Evolutionary conservation across 2,113 vertebrate genomes (phyloP), one percentile per base, ranked within the genome.

Genomic region (Saccopteryx leptura): DNA sequence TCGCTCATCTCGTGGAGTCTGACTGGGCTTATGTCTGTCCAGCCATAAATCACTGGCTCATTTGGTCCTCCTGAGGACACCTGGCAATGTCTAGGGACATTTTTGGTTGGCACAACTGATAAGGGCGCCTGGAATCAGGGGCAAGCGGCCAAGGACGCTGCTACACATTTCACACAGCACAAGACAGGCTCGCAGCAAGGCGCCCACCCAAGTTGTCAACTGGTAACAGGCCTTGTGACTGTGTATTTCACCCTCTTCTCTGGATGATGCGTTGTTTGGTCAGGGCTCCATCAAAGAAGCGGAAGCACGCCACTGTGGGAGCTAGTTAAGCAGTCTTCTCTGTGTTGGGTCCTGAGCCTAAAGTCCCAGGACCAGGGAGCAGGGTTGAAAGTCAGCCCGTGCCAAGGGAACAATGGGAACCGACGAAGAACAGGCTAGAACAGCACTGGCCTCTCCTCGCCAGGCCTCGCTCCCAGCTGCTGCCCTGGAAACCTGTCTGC

Each of bases 81-180:
- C 5, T 14, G 46, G 33, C 80, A 56, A 21, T 1, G 19, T 88
- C 75, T 71, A 65, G 48, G 63, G 58, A 52, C 65, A 18, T 4
- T 33, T 75, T 39, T 17, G 33, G n/a, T 18, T 24, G 17, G 52
- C 28, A 31, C 48, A 78, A 24, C 50, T 63, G 9, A 71, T n/a
- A 31, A 71, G n/a, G n/a, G 79, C 58, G 81, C 19, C 68, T 86
- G 87, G 90, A 89, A 19, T 31, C 68, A 66, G 54, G 31, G 68
- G 75, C 56, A 2, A 50, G 66, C 85, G 76, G 50, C 9, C 31
- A 33, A 50, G 52, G 63, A 6, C 21, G 15, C 69, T 88, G 56
- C 75, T 58, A 2, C 46, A 21, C 28, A 4, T 15, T 23, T 58
- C 18, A 28, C 14, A 26, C 18, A 0, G 4, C 3, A 4, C 4